phyloP scores from a whole-genome alignment of 2,888 invertebrate species.

The Sarcophaga variegata region DNA sequence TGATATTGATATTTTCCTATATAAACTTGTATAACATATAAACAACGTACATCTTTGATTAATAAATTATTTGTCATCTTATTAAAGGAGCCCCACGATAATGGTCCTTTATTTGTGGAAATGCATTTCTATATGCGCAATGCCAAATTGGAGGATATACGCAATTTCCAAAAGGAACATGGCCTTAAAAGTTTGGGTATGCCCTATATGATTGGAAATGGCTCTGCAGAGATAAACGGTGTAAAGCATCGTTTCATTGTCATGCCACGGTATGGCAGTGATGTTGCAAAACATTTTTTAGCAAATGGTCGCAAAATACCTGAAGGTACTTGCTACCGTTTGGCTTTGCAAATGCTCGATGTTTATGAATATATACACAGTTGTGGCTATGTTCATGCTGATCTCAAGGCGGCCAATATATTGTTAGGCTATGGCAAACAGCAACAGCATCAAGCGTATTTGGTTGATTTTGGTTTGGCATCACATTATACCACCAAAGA shows the following conservation, averaged over 20 bases:
- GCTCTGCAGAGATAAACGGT: slow-evolving; percentile 88
- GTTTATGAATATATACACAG: slow-evolving; percentile 96
- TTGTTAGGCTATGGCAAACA: slow-evolving; percentile 87
- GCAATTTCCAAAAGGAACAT: slow-evolving; percentile 70
- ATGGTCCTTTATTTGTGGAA: slow-evolving; percentile 86
- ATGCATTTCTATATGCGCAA: slow-evolving; percentile 89
- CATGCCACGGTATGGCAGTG: slow-evolving; percentile 94
- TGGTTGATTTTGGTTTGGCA: slow-evolving; percentile 97
- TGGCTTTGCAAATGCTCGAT: slow-evolving; percentile 93
- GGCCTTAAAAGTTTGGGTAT: slow-evolving; percentile 73
- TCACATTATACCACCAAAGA: slow-evolving; percentile 88
- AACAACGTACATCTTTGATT: too few species aligned
- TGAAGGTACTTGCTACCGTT: slow-evolving; percentile 88
- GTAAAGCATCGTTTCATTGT: slow-evolving; percentile 93
- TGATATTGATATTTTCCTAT: too few species aligned
- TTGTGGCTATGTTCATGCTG: slow-evolving; percentile 95
- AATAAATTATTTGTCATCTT: neutral
- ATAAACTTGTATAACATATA: too few species aligned
- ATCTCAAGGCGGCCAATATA: slow-evolving; percentile 97
- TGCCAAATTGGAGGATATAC: slow-evolving; percentile 83
- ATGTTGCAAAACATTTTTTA: slow-evolving; percentile 90
- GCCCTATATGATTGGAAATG: slow-evolving; percentile 88
- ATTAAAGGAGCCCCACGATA: slow-evolving; percentile 74
- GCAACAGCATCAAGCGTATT: slow-evolving; percentile 88
- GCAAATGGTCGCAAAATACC: slow-evolving; percentile 87